Base-by-base conservation (phyloP, 2,113 vertebrate genomes). In the Marmota flaviventris region DNA sequence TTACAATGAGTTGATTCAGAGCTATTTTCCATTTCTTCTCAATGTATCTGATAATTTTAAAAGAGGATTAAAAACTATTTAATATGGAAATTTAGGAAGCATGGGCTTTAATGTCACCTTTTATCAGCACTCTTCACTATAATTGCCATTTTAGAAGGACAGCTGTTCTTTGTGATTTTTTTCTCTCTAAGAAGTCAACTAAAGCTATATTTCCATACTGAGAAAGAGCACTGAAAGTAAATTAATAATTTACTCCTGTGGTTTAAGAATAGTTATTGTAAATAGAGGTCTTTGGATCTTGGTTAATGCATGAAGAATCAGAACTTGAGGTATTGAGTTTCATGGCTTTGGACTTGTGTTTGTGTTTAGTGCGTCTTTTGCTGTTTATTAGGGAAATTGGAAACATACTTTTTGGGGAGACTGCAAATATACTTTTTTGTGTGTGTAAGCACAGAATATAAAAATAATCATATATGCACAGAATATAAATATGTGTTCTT, bases 231-330 rank as follows among this genome's bases (percentile, higher is more conserved):
- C 6, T 76, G 27, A 56, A 65, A 73, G 37, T 93, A 70, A 92
- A 90, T 29, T 67, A 29, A 37, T 34, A 2, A 18, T 87, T 8
- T 85, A 32, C 72, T 18, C 14, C 92, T 17, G 13, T 94, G 24
- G 17, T 81, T 92, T 89, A 81, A 67, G 53, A 92, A 34, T 90
- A 89, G 61, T 81, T 63, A 16, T 29, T 91, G 85, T 63, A 92
- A 94, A 58, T 89, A 69, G 51, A 34, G 39, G 1, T 72, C 63
- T 93, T 92, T 79, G 42, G 17, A 32, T 89, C 51, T 81, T 78
- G 69, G 34, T 76, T 84, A 94, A 79, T 24, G 29, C 73, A 94
- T 73, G 29, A 95, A 89, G 29, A 96, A 34, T 96, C 69, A 93
- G 53, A 84, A 82, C 63, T 87, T 97, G 70, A 84, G 32, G 70